Evolutionary conservation across 2,888 invertebrate species (phyloP).

Genomic region (Opisthograptis luteolata): DNA sequence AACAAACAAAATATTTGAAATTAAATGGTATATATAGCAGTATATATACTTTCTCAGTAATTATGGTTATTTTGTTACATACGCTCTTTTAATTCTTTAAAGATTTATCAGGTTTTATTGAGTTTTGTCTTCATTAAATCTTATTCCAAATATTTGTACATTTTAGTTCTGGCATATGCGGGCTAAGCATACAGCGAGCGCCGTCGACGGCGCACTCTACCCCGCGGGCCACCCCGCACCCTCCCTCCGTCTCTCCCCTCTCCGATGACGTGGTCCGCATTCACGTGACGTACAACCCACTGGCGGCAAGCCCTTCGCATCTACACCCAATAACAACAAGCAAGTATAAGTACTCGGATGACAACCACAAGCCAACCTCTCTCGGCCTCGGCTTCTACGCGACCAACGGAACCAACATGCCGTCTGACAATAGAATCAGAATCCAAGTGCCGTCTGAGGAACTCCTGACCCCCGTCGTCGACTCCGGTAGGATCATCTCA

Average conservation of each 20-base stretch:
- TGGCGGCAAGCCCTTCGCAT: constrained; percentile 80
- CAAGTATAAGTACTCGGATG: constrained; percentile 68
- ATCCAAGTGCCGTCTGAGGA: constrained; percentile 89
- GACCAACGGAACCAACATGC: constrained; percentile 81
- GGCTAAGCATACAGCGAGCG: constrained; percentile 79
- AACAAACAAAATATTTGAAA: too few species aligned
- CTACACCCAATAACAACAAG: constrained; percentile 77
- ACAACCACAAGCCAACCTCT: constrained; percentile 71
- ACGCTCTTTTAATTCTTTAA: too few species aligned
- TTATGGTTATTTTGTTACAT: too few species aligned
- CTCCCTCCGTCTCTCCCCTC: constrained; percentile 85
- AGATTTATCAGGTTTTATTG: too few species aligned
- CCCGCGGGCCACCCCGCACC: constrained; percentile 87
- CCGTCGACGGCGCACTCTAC: constrained; percentile 85
- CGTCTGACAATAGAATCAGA: constrained; percentile 88
- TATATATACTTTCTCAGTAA: too few species aligned
- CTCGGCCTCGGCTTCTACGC: constrained; percentile 77
- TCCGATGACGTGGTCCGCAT: constrained; percentile 89
- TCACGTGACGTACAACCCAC: constrained; percentile 89
- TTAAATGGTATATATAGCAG: too few species aligned
- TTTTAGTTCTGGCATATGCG: constrained; percentile 79
- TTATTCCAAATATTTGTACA: neutral
- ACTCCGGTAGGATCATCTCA: constrained; percentile 82
- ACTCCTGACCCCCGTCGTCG: constrained; percentile 86
- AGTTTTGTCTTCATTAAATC: too few species aligned